A percentile compares a stretch with the other conserved stretches of the same genome.
Evolutionary conservation across 2,113 vertebrate genomes (phyloP).

Genomic region (Muntiacus reevesi): DNA sequence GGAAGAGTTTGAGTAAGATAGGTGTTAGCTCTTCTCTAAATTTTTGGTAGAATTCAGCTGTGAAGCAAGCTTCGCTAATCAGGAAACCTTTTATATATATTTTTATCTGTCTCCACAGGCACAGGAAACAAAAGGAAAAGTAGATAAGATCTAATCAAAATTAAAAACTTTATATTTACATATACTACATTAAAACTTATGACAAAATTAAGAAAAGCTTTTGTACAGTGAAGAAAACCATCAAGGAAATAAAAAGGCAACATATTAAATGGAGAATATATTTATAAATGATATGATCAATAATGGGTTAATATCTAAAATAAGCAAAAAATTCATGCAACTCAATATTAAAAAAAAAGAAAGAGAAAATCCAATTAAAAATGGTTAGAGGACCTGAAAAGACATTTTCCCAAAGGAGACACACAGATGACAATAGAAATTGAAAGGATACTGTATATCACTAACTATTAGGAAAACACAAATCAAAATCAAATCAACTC

Average conservation of each 20-base stretch:
- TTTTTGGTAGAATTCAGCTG: no score
- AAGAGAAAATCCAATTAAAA: background rate
- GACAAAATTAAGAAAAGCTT: background rate
- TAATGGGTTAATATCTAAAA: background rate
- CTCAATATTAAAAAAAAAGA: background rate
- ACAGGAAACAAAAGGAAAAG: background rate
- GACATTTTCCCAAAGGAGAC: background rate
- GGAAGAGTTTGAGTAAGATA: no score
- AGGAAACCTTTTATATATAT: background rate
- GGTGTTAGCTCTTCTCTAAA: no score
- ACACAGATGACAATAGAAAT: background rate
- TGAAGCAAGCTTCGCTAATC: no score
- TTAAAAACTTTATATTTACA: background rate
- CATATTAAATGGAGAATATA: background rate
- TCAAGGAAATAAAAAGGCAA: background rate
- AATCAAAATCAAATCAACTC: background rate
- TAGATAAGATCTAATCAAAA: background rate
- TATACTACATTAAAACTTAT: background rate
- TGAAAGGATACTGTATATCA: background rate
- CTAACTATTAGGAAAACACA: background rate
- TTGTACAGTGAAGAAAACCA: background rate
- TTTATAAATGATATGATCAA: background rate
- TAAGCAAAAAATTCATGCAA: background rate
- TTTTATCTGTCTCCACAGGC: background rate
- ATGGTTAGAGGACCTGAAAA: background rate